Base-by-base conservation (phyloP, 2,888 invertebrate species). In the Lasioglossum vierecki region DNA sequence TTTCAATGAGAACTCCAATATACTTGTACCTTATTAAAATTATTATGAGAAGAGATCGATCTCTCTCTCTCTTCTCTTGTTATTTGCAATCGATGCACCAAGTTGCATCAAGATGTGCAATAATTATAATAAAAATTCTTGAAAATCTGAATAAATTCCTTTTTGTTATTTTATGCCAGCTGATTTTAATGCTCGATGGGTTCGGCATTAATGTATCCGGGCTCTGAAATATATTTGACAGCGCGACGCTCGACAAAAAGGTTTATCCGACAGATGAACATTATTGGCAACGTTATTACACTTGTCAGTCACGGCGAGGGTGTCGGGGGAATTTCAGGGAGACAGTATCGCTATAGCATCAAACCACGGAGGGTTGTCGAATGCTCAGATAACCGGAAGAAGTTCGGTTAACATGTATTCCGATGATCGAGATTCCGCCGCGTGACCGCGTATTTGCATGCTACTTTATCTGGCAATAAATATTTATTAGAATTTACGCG, bases 401-500 rank as follows among this genome's bases (percentile, higher is more conserved):
- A 83, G 72, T 66, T 41, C 35, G 26, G 30, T 35, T 57, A 72
- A 66, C 84, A n/a, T 26, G 76, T 66, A 35, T 73, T 22, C 66
- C 80, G 76, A 80, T 85, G 76, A 85, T 77, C 80, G 84, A 85
- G 71, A 80, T 73, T 74, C 85, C 46, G 18, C 13, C 68, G 60
- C 35, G 68, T 73, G 44, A 76, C 68, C 76, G 18, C 70, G 71
- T 78, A 89, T 89, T 87, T 89, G 89, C 88, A 88, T 83, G 83
- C 46, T 81, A 82, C 79, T 84, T 85, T 81, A 80, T 66, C 68
- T 71, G 18, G 80, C 80, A 79, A 92, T 93, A 91, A 93, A 93
- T 93, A 93, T 93, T 93, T 92, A 93, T 93, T 91, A 92, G 90
- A 89, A 89, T 91, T 89, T 86, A 84, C 88, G 88, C 87, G 86